These are phyloP conservation scores for Brachyptera putata DNA, from an alignment of 2,888 invertebrate species.

Conservation along the genomic window DNA sequence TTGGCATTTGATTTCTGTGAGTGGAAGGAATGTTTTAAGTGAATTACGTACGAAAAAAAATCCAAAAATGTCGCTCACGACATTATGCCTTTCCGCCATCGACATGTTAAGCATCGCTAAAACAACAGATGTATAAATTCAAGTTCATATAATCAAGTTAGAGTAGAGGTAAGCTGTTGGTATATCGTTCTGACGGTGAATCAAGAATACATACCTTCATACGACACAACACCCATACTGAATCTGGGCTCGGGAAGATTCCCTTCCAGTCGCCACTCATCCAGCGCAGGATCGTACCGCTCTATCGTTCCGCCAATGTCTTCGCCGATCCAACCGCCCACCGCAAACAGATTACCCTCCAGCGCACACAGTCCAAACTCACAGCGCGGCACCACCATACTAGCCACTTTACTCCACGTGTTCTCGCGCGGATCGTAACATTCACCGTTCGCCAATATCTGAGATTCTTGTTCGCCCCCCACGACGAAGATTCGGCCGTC, in stretches of 20 bases:
- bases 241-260: conserved; percentile 80
- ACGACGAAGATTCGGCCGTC: conserved; percentile 85
- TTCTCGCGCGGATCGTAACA: conserved; percentile 70
- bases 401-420: conserved; percentile 50
- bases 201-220: conserved; percentile 60
- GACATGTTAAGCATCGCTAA: too few relatives aligned
- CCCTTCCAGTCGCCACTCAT: conserved; percentile 73
- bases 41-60: too few relatives aligned
- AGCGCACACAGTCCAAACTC: conserved; percentile 85
- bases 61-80: too few relatives aligned
- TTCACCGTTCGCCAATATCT: conserved; percentile 84
- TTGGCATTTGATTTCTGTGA: too few relatives aligned
- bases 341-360: conserved; percentile 77
- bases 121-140: neutral
- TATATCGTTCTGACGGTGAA: too few relatives aligned
- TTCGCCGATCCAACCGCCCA: conserved; percentile 92
- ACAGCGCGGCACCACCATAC: conserved; percentile 80
- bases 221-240: conserved; percentile 86
- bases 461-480: conserved; percentile 86
- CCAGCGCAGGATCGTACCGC: conserved; percentile 73
- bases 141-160: neutral
- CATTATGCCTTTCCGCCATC: too few relatives aligned
- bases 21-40: too few relatives aligned
- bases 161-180: neutral
- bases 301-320: conserved; percentile 88